These are phyloP conservation scores for Cirrhinus molitorella DNA, from an alignment of 2,797 vertebrate species.

Conservation along the genomic window DNA sequence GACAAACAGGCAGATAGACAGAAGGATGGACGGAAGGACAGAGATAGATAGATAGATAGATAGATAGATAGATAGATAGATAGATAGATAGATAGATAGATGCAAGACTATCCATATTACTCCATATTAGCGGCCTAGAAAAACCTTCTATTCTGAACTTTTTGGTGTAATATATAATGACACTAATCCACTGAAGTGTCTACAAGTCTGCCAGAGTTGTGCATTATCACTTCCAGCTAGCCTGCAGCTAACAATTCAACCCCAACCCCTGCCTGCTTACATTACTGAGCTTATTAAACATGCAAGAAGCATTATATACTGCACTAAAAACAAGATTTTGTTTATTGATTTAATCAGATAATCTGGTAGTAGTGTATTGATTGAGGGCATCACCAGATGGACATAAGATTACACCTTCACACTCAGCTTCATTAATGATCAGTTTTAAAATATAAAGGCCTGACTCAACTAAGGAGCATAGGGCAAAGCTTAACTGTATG, in stretches of 20 bases:
- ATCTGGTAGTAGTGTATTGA: not conserved
- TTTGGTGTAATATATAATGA: constrained; percentile 52
- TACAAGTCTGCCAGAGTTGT: constrained; percentile 68
- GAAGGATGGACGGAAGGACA: not conserved
- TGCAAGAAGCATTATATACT: constrained; percentile 64
- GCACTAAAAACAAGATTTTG: constrained; percentile 21
- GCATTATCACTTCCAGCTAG: constrained; percentile 72
- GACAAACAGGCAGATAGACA: too few species aligned
- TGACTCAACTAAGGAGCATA: constrained; percentile 1
- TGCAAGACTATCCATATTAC: not conserved
- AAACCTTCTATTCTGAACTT: constrained; percentile 58
- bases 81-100: not conserved
- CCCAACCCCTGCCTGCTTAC: constrained; percentile 76
- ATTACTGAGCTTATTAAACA: constrained; percentile 73
- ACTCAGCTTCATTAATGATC: constrained; percentile 13
- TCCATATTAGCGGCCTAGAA: not conserved
- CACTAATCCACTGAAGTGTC: constrained; percentile 69
- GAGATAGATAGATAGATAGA: not conserved
- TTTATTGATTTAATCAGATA: constrained; percentile 12
- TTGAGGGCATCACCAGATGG: not conserved
- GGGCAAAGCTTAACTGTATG: constrained; percentile 33
- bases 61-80: not conserved
- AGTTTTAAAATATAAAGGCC: constrained; percentile 66
- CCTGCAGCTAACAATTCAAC: constrained; percentile 71
- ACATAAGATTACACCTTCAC: not conserved